A percentile compares a stretch with the other conserved stretches of the same genome.
phyloP scores from a whole-genome alignment of 2,797 vertebrate genomes.

The Ctenopoma multispine region DNA sequence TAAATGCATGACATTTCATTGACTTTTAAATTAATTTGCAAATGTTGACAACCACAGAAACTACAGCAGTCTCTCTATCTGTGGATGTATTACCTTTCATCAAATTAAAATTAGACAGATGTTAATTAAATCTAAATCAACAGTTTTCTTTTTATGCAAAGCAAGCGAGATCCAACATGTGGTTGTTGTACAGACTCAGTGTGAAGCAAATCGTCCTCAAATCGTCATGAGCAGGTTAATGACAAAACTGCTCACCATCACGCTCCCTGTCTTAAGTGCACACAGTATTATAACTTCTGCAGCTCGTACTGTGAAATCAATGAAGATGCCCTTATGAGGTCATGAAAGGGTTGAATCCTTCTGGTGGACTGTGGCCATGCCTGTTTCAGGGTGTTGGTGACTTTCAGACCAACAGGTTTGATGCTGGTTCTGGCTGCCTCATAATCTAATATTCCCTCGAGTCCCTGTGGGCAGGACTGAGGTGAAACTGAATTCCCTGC shows the following conservation, averaged over 20 bases:
- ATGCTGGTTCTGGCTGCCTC: constrained; percentile 50
- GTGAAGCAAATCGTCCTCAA: neutral
- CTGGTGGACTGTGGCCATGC: constrained; percentile 23
- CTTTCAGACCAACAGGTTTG: constrained; percentile 60
- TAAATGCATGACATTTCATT: neutral
- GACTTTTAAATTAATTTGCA: neutral
- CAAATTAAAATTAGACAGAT: constrained; percentile 13
- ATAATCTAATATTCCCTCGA: constrained; percentile 58
- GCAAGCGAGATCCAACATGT: constrained; percentile 1
- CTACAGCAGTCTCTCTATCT: neutral
- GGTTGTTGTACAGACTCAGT: neutral
- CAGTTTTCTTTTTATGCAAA: constrained; percentile 30
- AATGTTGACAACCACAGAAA: neutral
- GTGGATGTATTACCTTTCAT: neutral
- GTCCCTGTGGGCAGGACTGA: constrained; percentile 51
- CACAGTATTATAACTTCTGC: neutral
- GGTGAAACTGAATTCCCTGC: constrained; percentile 57
- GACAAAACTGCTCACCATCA: constrained; percentile 16
- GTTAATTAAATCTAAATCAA: constrained; percentile 21
- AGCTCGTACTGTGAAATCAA: constrained; percentile 27
- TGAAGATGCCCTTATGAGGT: constrained; percentile 19
- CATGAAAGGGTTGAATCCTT: constrained; percentile 17
- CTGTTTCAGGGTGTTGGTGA: constrained; percentile 32
- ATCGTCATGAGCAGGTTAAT: neutral
- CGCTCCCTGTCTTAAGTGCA: neutral